Percentiles rank a stretch among this genome's conserved stretches.
Evolutionary conservation across 2,888 invertebrate species (phyloP).

Genomic region (Epistrophella euchroma): DNA sequence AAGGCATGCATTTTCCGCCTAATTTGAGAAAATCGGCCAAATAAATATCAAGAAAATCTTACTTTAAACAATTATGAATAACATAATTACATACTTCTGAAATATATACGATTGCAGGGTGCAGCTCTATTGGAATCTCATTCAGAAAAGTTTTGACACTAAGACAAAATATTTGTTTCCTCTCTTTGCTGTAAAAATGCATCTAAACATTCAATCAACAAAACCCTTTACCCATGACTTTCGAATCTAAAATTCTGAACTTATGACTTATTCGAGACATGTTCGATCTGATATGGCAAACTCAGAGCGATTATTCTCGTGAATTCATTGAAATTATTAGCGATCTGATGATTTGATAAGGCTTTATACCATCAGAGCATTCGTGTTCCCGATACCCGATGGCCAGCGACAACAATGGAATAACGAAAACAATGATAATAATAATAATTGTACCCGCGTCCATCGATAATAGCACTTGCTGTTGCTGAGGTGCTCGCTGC

Average conservation of each 20-base stretch:
- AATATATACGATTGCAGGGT: no score
- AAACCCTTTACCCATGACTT: slow-evolving; percentile 22
- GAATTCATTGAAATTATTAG: slow-evolving; percentile 76
- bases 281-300: slow-evolving; percentile 70
- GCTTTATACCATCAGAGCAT: slow-evolving; percentile 37
- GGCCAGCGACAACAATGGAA: slow-evolving; percentile 46
- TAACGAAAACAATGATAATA: slow-evolving; percentile 61
- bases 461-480: slow-evolving; percentile 61
- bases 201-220: slow-evolving; percentile 32
- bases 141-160: no score
- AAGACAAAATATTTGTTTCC: not conserved
- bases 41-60: no score
- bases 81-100: no score
- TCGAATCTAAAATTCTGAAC: not conserved
- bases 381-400: slow-evolving; percentile 60
- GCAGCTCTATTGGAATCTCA: no score
- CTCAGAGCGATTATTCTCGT: slow-evolving; percentile 74
- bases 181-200: slow-evolving; percentile 43
- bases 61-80: no score
- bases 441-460: slow-evolving; percentile 69
- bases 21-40: no score
- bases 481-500: slow-evolving; percentile 69
- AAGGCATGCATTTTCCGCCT: no score
- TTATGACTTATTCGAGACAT: slow-evolving; percentile 56
- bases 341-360: slow-evolving; percentile 74